Evolutionary conservation across 1,140 invertebrate genomes (phyloP).

Genomic region (Pomacea maculata): DNA sequence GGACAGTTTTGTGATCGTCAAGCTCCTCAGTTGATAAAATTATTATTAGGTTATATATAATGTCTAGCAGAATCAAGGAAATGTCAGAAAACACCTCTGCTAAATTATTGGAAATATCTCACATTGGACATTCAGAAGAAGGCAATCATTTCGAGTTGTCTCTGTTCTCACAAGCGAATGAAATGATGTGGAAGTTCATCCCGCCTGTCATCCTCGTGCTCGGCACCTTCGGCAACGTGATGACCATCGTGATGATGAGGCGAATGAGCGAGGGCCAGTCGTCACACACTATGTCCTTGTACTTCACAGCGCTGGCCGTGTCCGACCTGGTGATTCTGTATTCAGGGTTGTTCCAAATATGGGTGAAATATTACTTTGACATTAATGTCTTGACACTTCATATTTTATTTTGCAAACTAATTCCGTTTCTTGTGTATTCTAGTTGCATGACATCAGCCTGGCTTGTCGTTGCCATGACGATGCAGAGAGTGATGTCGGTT

Average conservation of each 20-base stretch:
- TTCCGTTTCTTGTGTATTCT: neutral
- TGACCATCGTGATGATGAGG: slow-evolving; percentile 30
- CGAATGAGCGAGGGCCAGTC: slow-evolving; percentile 8
- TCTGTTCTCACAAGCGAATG: too few relatives aligned
- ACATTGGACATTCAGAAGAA: too few relatives aligned
- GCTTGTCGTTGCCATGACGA: slow-evolving; percentile 2
- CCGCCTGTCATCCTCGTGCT: slow-evolving; percentile 35
- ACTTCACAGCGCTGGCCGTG: slow-evolving; percentile 25
- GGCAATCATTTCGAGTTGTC: too few relatives aligned
- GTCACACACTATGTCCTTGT: neutral
- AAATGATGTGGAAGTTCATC: neutral
- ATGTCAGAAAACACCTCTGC: too few relatives aligned
- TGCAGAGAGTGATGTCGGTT: neutral
- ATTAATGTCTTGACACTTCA: slow-evolving; percentile 24
- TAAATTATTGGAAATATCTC: too few relatives aligned
- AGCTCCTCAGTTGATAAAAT: too few relatives aligned
- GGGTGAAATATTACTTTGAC: slow-evolving; percentile 24
- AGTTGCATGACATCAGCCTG: neutral
- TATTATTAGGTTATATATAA: too few relatives aligned
- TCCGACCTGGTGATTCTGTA: slow-evolving; percentile 30
- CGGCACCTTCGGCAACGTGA: slow-evolving; percentile 37
- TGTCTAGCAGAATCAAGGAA: too few relatives aligned
- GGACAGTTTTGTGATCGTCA: too few relatives aligned
- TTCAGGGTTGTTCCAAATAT: slow-evolving; percentile 30
- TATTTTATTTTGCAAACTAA: slow-evolving; percentile 23